phyloP scores from a whole-genome alignment of 1,140 invertebrate genomes.

The Formica selysi region DNA sequence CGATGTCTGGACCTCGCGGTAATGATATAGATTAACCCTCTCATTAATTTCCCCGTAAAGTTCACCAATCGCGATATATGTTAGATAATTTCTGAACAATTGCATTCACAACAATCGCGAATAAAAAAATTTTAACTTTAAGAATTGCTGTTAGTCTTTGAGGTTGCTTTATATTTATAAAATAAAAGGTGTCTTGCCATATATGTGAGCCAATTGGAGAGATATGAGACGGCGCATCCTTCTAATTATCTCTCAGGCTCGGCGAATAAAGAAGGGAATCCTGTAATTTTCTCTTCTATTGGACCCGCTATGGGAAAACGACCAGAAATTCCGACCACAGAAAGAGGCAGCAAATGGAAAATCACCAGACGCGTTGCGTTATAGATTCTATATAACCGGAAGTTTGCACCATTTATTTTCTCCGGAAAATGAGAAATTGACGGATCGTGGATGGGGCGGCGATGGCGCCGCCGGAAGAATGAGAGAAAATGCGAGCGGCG shows the following conservation, averaged over 20 bases:
- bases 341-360: conserved; percentile 41
- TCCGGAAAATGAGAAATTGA: conserved; percentile 73
- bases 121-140: not conserved
- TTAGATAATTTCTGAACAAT: conserved; percentile 42
- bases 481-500: conserved; percentile 27
- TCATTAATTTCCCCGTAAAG: conserved; percentile 39
- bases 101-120: not conserved
- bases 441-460: conserved; percentile 58
- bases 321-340: conserved; percentile 3
- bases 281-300: conserved; percentile 22
- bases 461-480: conserved; percentile 35
- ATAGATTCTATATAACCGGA: conserved; percentile 19
- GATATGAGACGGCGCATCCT: not conserved
- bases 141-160: not conserved
- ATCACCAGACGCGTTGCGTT: conserved; percentile 23
- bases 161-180: not conserved
- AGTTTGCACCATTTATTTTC: conserved; percentile 61
- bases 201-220: not conserved
- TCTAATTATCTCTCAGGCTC: conserved; percentile 15
- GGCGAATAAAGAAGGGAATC: not conserved
- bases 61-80: conserved; percentile 11
- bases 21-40: conserved; percentile 60
- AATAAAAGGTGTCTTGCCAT: not conserved
- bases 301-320: conserved; percentile 29
- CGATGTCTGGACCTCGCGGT: conserved; percentile 48